phyloP scores from a whole-genome alignment of 2,888 invertebrate genomes.

The Hirtodrosophila histrioides region DNA sequence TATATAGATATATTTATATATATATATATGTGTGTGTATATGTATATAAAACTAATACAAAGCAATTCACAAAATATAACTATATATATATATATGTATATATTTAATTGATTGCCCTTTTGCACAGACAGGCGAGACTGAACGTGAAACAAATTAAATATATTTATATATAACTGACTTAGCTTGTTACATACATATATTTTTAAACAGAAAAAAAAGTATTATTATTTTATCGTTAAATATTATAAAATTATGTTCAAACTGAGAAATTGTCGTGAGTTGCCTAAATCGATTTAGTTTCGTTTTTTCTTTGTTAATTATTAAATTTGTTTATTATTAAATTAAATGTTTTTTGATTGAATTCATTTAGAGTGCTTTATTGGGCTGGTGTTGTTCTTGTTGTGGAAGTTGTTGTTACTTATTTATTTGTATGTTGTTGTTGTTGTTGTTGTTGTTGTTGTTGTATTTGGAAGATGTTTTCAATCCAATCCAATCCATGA shows the following conservation, averaged over 20 bases:
- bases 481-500: too few species aligned
- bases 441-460: too few species aligned
- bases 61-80: constrained; percentile 17
- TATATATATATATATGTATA: constrained; percentile 15
- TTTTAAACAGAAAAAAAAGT: constrained; percentile 5
- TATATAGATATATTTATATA: too few species aligned
- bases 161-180: constrained; percentile 13
- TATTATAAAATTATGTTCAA: constrained; percentile 4
- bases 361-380: too few species aligned
- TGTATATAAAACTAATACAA: constrained; percentile 1
- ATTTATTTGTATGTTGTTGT: too few species aligned
- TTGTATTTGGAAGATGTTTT: too few species aligned
- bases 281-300: neutral
- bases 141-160: constrained; percentile 10
- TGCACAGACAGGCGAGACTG: neutral
- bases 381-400: too few species aligned
- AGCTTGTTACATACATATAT: constrained; percentile 5
- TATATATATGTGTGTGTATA: too few species aligned
- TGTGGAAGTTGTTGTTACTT: too few species aligned
- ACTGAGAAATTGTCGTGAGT: constrained; percentile 3
- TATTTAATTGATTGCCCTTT: constrained; percentile 7
- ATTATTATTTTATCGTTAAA: constrained; percentile 5
- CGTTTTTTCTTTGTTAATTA: too few species aligned
- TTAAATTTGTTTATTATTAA: too few species aligned
- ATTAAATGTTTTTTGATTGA: too few species aligned